Evolutionary conservation across 2,888 invertebrate genomes (phyloP), one percentile per base, ranked within the genome.

Genomic region (Temnothorax ravouxi): DNA sequence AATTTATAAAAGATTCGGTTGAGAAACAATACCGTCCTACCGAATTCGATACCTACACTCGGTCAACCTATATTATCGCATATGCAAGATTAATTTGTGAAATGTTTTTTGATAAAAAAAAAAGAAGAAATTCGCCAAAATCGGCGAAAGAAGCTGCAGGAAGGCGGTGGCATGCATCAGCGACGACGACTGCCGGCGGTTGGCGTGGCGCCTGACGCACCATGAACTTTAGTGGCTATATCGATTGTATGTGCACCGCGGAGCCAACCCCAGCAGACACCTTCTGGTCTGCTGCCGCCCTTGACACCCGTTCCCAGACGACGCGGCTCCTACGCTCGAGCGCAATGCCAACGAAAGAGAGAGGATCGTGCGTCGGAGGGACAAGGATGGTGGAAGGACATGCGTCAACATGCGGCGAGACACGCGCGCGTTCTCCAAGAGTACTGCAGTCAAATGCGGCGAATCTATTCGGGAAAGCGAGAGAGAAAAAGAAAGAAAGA

Each of bases 221-320:
- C 93, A 91, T 93, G 93, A 93, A 93, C 93, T 93, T 93, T 90
- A 92, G 92, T 92, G 88, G 93, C 93, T 93, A 93, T 93, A 94
- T 94, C 93, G 94, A 94, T 94, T 93, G 91, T 91, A 89, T 88
- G 92, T 91, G 92, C 91, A 91, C 87, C 91, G 88, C 86, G 84
- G 88, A 88, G 89, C 90, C 88, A 92, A 92, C 90, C 92, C 91
- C 90, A 67, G 76, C 67, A 88, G 94, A 93, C 93, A 93, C 93
- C 94, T 92, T 91, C 91, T 91, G 90, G 94, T 93, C 94, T 25
- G 72, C 44, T 93, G 91, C 90, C 92, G 93, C 93, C 94, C 94
- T 94, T 94, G 94, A 94, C 93, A 93, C 89, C 86, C 88, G 90
- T 88, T 91, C 86, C 38, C 87, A 88, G 89, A 88, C 86, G 77